A percentile compares a stretch with the other conserved stretches of the same genome.
phyloP scores from a whole-genome alignment of 2,888 invertebrate genomes.

The Monoplex corrugatus region DNA sequence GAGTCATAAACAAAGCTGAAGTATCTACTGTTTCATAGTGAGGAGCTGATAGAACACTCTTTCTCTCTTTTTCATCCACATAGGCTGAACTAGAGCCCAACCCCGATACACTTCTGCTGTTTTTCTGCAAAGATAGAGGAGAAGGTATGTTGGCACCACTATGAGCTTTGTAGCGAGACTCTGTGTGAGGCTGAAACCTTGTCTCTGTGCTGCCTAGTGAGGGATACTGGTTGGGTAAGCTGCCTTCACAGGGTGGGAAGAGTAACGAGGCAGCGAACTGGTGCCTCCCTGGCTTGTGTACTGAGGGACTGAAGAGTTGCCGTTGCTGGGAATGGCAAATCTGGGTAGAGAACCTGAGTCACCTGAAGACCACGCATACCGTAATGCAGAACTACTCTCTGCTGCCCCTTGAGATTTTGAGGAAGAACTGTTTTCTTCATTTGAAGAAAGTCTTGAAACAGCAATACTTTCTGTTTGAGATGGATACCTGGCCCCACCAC shows the following conservation, averaged over 20 bases:
- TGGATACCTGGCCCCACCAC: slow-evolving; percentile 12
- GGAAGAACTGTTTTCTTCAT: not conserved
- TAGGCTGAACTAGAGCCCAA: slow-evolving; percentile 7
- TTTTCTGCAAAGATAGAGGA: slow-evolving; percentile 19
- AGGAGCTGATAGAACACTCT: not conserved
- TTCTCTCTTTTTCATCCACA: slow-evolving; percentile 19
- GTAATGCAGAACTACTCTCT: slow-evolving; percentile 14
- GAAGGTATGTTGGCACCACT: not conserved
- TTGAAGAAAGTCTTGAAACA: slow-evolving; percentile 5
- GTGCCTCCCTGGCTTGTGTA: slow-evolving; percentile 8
- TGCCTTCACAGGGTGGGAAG: slow-evolving; percentile 31
- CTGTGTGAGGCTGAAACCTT: slow-evolving; percentile 13
- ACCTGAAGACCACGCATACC: slow-evolving; percentile 15
- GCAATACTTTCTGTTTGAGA: not conserved
- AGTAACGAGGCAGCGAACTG: slow-evolving; percentile 2
- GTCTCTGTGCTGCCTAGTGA: slow-evolving; percentile 37
- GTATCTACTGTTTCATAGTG: slow-evolving; percentile 13
- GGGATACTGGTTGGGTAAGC: slow-evolving; percentile 36
- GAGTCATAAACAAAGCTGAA: slow-evolving; percentile 40
- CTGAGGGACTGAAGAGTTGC: not conserved
- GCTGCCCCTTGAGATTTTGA: slow-evolving; percentile 1
- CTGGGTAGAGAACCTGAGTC: slow-evolving; percentile 38
- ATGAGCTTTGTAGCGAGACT: slow-evolving; percentile 25
- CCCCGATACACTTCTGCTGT: not conserved
- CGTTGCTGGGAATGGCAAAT: slow-evolving; percentile 32